Conservation (phyloP, 1,140 invertebrate species). For the Condylostylus longicornis region DNA sequence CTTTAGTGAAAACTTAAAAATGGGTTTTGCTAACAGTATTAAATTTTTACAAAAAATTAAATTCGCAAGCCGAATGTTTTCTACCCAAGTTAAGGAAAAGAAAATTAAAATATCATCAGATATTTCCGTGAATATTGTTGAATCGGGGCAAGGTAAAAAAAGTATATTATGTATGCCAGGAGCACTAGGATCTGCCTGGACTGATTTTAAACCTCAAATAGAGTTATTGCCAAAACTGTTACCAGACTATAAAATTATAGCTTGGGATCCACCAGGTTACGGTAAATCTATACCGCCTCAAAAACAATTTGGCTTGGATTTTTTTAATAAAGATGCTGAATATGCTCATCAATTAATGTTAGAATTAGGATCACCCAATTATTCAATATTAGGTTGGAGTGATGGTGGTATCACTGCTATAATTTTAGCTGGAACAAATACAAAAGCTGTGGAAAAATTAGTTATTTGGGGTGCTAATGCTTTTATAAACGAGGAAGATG, state of each 20-base stretch:
- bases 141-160: slow-evolving; percentile 50
- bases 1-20: too few relatives aligned
- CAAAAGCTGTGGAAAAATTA: slow-evolving; percentile 50
- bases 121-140: slow-evolving; percentile 50
- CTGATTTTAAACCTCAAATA: slow-evolving; percentile 67
- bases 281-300: slow-evolving; percentile 67
- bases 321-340: slow-evolving; percentile 60
- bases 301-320: slow-evolving; percentile 50
- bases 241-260: slow-evolving; percentile 60
- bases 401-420: slow-evolving; percentile 72
- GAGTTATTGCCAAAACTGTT: slow-evolving; percentile 42
- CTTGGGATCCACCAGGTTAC: slow-evolving; percentile 80
- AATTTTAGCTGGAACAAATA: slow-evolving; percentile 53
- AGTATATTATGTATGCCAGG: slow-evolving; percentile 60
- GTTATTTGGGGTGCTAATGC: slow-evolving; percentile 66
- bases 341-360: slow-evolving; percentile 55
- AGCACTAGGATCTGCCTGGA: slow-evolving; percentile 58
- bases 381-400: slow-evolving; percentile 75
- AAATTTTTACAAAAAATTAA: too few relatives aligned
- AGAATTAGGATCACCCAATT: slow-evolving; percentile 47
- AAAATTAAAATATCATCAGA: background rate
- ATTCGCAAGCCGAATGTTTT: too few relatives aligned
- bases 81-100: background rate
- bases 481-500: slow-evolving; percentile 52
- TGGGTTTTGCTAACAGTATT: too few relatives aligned